These are phyloP conservation scores for Neoascia interrupta DNA, from an alignment of 2,888 invertebrate genomes.

Conservation along the genomic window DNA sequence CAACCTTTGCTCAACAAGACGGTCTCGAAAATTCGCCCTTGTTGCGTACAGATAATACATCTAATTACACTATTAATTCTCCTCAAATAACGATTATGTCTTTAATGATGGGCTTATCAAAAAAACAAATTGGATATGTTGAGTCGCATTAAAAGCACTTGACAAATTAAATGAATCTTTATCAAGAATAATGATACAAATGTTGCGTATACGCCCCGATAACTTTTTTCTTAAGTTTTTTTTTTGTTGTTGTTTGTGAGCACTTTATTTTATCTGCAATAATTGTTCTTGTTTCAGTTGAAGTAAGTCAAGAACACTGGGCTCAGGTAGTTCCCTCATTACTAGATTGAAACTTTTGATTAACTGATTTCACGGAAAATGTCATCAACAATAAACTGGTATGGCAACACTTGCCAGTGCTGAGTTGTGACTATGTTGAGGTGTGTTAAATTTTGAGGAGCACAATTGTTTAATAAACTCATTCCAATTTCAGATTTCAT, in stretches of 20 bases:
- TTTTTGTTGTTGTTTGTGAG: background rate
- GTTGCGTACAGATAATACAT: no score
- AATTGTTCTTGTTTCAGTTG: background rate
- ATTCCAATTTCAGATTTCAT: no score
- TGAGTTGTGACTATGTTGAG: no score
- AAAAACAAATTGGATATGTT: background rate
- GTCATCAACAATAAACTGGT: no score
- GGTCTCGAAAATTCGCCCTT: no score
- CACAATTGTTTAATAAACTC: no score
- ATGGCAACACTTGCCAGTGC: no score
- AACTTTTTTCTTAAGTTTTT: background rate
- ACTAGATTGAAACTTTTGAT: background rate
- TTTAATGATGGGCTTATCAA: background rate
- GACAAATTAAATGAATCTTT: background rate
- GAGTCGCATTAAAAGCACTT: no score
- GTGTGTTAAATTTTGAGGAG: no score
- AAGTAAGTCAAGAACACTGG: constrained; percentile 16
- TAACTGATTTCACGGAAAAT: background rate
- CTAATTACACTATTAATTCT: no score
- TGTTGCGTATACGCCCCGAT: constrained; percentile 14
- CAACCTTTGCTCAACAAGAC: no score
- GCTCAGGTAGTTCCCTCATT: constrained; percentile 5
- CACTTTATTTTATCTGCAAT: background rate
- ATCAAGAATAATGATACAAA: background rate
- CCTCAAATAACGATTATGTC: no score